A percentile compares a stretch with the other conserved stretches of the same genome.
These are phyloP conservation scores for Cephus spinipes DNA, from an alignment of 2,888 invertebrate genomes.

Conservation along the genomic window DNA sequence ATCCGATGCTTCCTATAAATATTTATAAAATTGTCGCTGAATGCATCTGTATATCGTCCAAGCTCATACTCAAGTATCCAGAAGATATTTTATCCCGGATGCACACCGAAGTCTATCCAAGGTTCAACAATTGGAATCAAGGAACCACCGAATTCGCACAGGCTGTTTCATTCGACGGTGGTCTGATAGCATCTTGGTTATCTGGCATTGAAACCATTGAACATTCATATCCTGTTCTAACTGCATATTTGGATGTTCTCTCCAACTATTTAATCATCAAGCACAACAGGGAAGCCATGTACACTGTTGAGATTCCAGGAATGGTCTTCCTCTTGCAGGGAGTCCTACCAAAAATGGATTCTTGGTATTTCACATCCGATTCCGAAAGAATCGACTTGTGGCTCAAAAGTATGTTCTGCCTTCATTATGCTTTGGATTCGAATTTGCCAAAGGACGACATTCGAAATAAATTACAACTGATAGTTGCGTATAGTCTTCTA, in stretches of 20 bases:
- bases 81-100: slow-evolving; percentile 61
- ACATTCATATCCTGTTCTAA: slow-evolving; percentile 59
- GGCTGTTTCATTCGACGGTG: slow-evolving; percentile 62
- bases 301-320: slow-evolving; percentile 61
- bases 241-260: slow-evolving; percentile 60
- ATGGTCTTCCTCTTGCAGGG: slow-evolving; percentile 63
- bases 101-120: slow-evolving; percentile 60
- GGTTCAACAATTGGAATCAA: slow-evolving; percentile 61
- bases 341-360: slow-evolving; percentile 62
- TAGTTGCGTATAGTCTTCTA: slow-evolving; percentile 61
- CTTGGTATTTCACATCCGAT: slow-evolving; percentile 63
- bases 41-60: slow-evolving; percentile 58
- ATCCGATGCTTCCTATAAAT: slow-evolving; percentile 54
- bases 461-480: slow-evolving; percentile 56
- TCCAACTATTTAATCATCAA: slow-evolving; percentile 57
- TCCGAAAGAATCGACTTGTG: slow-evolving; percentile 59
- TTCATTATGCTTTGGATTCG: slow-evolving; percentile 58
- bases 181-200: slow-evolving; percentile 61
- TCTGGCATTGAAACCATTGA: slow-evolving; percentile 63
- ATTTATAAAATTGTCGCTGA: slow-evolving; percentile 57
- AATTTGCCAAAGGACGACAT: slow-evolving; percentile 54
- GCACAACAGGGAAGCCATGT: slow-evolving; percentile 59
- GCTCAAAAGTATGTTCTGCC: slow-evolving; percentile 60
- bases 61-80: slow-evolving; percentile 58
- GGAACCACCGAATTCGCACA: slow-evolving; percentile 57